Percentiles rank a stretch among this genome's conserved stretches.
phyloP scores from a whole-genome alignment of 92 coral and sea anemone species.

The Heliopora coerulea region DNA sequence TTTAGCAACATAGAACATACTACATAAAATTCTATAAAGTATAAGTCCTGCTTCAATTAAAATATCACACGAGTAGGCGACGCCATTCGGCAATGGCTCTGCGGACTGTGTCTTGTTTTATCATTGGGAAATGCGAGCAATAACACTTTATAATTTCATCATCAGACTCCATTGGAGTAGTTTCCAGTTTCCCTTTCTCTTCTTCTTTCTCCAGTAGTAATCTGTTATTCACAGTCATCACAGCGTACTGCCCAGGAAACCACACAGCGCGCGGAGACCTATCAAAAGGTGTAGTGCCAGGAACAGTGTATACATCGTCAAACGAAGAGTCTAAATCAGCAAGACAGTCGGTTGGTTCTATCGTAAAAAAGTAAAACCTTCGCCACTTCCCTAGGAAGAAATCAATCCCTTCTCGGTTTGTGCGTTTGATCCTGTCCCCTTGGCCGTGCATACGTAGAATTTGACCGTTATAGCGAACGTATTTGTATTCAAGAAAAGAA shows the following conservation, averaged over 20 bases:
- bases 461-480: slow-evolving; percentile 8
- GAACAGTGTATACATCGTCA: not conserved
- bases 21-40: no score
- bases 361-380: slow-evolving; percentile 22
- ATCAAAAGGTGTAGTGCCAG: not conserved
- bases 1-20: no score
- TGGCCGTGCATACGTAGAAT: slow-evolving; percentile 23
- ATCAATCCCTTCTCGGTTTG: slow-evolving; percentile 19
- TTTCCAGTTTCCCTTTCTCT: slow-evolving; percentile 15
- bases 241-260: slow-evolving; percentile 26
- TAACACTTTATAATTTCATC: slow-evolving; percentile 22
- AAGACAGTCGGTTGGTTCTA: not conserved
- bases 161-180: not conserved
- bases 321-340: not conserved
- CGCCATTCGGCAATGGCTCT: slow-evolving; percentile 21
- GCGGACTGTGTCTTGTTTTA: slow-evolving; percentile 7
- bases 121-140: slow-evolving; percentile 1
- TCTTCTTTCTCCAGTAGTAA: slow-evolving; percentile 8
- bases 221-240: not conserved
- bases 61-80: no score
- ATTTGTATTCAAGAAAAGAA: slow-evolving; percentile 27
- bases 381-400: slow-evolving; percentile 13
- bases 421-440: slow-evolving; percentile 28
- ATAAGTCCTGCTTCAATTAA: no score
- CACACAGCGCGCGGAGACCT: slow-evolving; percentile 22